Conservation (phyloP, 2,113 vertebrate species). For the Lucifuga dentata region DNA sequence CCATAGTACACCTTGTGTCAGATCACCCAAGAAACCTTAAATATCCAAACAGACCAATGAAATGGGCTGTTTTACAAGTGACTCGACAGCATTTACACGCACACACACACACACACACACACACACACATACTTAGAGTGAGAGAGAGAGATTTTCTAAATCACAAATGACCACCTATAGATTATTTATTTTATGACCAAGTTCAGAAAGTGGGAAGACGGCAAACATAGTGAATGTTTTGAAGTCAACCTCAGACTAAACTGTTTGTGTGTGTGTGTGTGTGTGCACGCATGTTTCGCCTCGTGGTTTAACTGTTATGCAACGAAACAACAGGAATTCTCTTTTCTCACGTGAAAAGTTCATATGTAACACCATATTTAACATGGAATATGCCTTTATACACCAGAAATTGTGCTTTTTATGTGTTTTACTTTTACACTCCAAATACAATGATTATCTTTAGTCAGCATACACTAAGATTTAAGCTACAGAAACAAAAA, state of each 20-base stretch:
- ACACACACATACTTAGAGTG: conserved; percentile 17
- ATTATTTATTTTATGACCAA: conserved; percentile 26
- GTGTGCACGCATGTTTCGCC: too few species aligned
- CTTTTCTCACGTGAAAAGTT: conserved; percentile 4
- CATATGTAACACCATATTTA: too few species aligned
- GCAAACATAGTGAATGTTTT: conserved; percentile 2
- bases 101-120: conserved; percentile 3
- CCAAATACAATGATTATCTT: too few species aligned
- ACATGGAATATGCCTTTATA: neutral
- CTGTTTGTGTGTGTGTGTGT: conserved; percentile 6
- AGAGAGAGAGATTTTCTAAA: too few species aligned
- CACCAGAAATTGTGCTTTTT: neutral
- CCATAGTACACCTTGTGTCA: neutral
- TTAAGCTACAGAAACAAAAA: too few species aligned
- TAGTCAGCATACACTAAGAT: neutral
- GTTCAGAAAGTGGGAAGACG: conserved; percentile 12
- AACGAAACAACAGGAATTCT: neutral
- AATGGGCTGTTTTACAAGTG: conserved; percentile 21
- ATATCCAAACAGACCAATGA: conserved; percentile 44
- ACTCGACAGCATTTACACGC: neutral
- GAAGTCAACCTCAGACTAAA: neutral
- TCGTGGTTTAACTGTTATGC: neutral
- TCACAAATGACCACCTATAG: conserved; percentile 9
- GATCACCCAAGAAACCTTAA: conserved; percentile 41
- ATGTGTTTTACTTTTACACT: neutral